Conservation (phyloP, 2,888 invertebrate genomes). For the Drosophila neotestacea region DNA sequence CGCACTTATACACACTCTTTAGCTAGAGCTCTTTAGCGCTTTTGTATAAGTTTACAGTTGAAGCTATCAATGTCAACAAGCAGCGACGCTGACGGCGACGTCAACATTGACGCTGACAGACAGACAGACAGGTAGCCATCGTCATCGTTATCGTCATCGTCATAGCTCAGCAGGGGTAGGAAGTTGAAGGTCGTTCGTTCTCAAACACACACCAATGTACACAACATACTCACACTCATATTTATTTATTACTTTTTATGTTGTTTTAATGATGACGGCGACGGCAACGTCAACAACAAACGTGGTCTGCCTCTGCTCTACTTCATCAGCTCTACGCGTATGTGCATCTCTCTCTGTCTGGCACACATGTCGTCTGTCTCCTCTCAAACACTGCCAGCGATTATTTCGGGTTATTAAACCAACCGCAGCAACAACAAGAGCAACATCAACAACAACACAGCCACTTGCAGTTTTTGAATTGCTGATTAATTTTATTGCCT, state of each 20-base stretch:
- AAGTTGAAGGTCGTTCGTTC: constrained; percentile 78
- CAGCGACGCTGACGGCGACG: constrained; percentile 54
- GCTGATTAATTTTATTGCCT: constrained; percentile 79
- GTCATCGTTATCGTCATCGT: constrained; percentile 26
- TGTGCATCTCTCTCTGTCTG: constrained; percentile 76
- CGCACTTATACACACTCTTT: constrained; percentile 18
- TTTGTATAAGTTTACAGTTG: constrained; percentile 73
- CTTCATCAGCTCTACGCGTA: constrained; percentile 53
- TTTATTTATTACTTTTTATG: constrained; percentile 79
- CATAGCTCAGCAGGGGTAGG: constrained; percentile 67
- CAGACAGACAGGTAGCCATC: constrained; percentile 52
- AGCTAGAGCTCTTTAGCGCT: constrained; percentile 54
- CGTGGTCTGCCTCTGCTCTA: constrained; percentile 60
- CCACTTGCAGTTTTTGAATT: constrained; percentile 82
- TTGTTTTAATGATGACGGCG: constrained; percentile 77
- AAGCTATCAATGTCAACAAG: constrained; percentile 75
- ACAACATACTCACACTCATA: constrained; percentile 59
- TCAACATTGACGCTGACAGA: constrained; percentile 50
- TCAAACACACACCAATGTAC: constrained; percentile 33
- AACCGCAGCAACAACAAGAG: constrained; percentile 58
- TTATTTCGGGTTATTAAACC: constrained; percentile 80
- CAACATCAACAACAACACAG: constrained; percentile 39
- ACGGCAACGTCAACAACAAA: constrained; percentile 22
- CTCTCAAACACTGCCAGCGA: constrained; percentile 56
- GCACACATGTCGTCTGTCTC: constrained; percentile 27